Evolutionary conservation across 2,113 vertebrate genomes (phyloP).

Genomic region (Alligator sinensis): DNA sequence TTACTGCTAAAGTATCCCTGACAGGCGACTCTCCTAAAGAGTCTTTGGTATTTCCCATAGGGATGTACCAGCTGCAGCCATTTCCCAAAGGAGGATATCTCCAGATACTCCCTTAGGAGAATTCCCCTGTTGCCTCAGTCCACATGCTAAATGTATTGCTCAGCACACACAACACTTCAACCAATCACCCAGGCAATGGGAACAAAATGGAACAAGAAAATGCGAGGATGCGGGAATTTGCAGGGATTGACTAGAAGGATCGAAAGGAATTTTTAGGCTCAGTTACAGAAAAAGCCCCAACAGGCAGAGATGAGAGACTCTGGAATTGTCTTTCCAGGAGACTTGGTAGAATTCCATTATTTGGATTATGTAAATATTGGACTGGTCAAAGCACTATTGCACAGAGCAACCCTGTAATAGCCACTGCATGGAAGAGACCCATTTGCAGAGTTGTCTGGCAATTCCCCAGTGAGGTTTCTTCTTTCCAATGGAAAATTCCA

Average conservation of each 20-base stretch:
- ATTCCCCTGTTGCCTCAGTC: neutral
- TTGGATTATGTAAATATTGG: neutral
- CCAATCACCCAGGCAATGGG: neutral
- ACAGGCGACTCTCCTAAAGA: neutral
- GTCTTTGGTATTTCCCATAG: neutral
- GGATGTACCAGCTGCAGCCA: neutral
- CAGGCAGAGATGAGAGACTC: neutral
- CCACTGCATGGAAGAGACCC: neutral
- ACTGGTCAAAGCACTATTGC: neutral
- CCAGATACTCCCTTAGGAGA: neutral
- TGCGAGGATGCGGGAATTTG: neutral
- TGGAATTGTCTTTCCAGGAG: neutral
- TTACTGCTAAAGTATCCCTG: neutral
- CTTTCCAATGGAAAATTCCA: neutral
- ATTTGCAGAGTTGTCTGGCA: no score
- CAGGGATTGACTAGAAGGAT: neutral
- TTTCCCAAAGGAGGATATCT: neutral
- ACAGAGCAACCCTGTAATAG: neutral
- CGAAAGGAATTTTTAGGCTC: neutral
- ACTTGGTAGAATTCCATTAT: neutral
- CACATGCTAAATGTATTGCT: neutral
- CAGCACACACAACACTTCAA: neutral
- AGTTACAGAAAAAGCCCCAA: neutral
- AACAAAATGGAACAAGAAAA: neutral
- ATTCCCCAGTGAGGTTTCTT: neutral